Conservation (phyloP, 1,140 invertebrate genomes). For the Conus betulinus region DNA sequence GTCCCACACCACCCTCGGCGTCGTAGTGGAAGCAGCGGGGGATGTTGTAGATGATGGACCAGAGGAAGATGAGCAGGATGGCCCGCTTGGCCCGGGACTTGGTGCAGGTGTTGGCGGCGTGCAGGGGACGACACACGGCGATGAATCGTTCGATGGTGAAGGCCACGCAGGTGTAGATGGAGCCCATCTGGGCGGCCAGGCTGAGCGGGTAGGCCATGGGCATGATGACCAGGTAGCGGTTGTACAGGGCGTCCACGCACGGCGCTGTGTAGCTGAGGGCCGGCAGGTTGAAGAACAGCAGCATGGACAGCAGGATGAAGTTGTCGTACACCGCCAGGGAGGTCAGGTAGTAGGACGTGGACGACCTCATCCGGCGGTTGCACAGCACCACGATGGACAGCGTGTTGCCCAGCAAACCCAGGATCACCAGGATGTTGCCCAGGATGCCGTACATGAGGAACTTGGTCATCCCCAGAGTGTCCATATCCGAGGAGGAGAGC, state of each 20-base stretch:
- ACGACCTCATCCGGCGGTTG: slow-evolving; percentile 70
- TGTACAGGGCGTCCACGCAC: slow-evolving; percentile 84
- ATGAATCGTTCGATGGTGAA: slow-evolving; percentile 88
- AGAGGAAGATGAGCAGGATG: slow-evolving; percentile 80
- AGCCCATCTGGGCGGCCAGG: slow-evolving; percentile 86
- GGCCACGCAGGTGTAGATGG: slow-evolving; percentile 88
- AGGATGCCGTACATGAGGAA: slow-evolving; percentile 76
- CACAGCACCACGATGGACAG: slow-evolving; percentile 71
- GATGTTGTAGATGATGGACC: slow-evolving; percentile 81
- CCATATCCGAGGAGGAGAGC: not conserved
- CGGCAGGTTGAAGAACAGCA: slow-evolving; percentile 82
- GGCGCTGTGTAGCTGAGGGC: slow-evolving; percentile 85
- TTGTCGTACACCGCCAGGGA: slow-evolving; percentile 72
- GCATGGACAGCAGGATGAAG: slow-evolving; percentile 82
- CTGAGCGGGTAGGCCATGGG: slow-evolving; percentile 79
- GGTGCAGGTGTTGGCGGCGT: slow-evolving; percentile 86
- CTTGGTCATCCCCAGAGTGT: slow-evolving; percentile 47
- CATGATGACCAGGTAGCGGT: slow-evolving; percentile 75
- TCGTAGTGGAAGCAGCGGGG: slow-evolving; percentile 83
- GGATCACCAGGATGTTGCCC: slow-evolving; percentile 82
- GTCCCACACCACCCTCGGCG: slow-evolving; percentile 52
- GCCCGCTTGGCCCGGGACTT: slow-evolving; percentile 79
- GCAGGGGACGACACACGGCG: slow-evolving; percentile 85
- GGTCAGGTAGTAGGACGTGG: slow-evolving; percentile 72
- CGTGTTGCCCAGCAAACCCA: slow-evolving; percentile 70